Percentiles rank a stretch among this genome's conserved stretches.
These are phyloP conservation scores for Ictalurus punctatus DNA, from an alignment of 2,113 vertebrate species.

Conservation along the genomic window DNA sequence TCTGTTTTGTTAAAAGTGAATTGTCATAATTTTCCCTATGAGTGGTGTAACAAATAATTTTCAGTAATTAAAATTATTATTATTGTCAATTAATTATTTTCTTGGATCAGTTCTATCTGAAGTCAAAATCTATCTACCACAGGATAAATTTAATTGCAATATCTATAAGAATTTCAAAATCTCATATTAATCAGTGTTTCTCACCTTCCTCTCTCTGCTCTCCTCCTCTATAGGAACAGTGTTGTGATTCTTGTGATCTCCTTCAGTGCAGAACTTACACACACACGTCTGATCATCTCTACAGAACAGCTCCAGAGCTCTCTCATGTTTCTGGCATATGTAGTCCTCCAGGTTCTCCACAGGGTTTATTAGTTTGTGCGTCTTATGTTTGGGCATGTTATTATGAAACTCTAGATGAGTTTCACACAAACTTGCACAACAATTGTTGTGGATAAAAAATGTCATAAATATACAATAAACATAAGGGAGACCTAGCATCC, in stretches of 20 bases:
- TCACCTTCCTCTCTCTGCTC: neutral
- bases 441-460: too few species aligned
- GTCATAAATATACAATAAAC: too few species aligned
- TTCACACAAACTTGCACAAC: neutral
- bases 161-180: neutral
- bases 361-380: neutral
- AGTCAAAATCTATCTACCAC: neutral
- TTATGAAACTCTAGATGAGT: neutral
- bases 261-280: neutral
- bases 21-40: neutral
- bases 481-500: too few species aligned
- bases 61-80: too few species aligned
- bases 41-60: neutral
- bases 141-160: neutral
- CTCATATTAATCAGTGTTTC: neutral
- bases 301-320: slow-evolving; percentile 64
- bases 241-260: neutral
- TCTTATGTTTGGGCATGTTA: neutral
- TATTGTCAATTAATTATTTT: too few species aligned
- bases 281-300: neutral
- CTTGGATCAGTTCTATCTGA: too few species aligned
- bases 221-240: slow-evolving; percentile 1
- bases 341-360: slow-evolving; percentile 1
- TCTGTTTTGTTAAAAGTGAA: too few species aligned
- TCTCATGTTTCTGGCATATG: slow-evolving; percentile 53